These are phyloP conservation scores for Drosophila biarmipes DNA, from an alignment of 1,140 invertebrate species.

Conservation along the genomic window DNA sequence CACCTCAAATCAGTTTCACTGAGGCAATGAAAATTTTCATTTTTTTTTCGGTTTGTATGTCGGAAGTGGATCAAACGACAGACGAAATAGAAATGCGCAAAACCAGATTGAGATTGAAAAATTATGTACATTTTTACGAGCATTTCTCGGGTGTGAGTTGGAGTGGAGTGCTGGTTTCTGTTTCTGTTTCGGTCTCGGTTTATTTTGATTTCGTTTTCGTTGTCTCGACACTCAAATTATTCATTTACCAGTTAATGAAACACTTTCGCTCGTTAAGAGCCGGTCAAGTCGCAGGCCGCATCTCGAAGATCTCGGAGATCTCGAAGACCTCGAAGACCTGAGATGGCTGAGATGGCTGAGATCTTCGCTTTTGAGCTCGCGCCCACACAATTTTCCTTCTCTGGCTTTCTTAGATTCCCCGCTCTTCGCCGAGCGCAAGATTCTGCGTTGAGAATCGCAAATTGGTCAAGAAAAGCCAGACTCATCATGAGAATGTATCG, in stretches of 20 bases:
- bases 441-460: constrained; percentile 48
- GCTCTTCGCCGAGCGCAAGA: not conserved
- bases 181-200: constrained; percentile 19
- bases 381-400: constrained; percentile 4
- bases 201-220: constrained; percentile 66
- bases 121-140: constrained; percentile 70
- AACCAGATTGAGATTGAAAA: constrained; percentile 59
- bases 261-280: constrained; percentile 75
- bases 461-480: constrained; percentile 56
- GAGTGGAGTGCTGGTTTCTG: constrained; percentile 11
- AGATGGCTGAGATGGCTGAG: constrained; percentile 5
- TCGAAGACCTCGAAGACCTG: not conserved
- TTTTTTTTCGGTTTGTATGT: constrained; percentile 29
- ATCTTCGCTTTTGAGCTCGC: constrained; percentile 12
- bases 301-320: not conserved
- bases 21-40: constrained; percentile 54
- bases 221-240: constrained; percentile 46
- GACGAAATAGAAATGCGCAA: constrained; percentile 50
- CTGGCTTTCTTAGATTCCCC: not conserved
- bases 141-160: constrained; percentile 34
- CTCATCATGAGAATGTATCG: constrained; percentile 46
- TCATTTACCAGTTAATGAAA: constrained; percentile 66
- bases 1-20: constrained; percentile 70
- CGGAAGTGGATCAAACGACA: constrained; percentile 71
- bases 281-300: constrained; percentile 11